These are phyloP conservation scores for Loxodonta africana DNA, from an alignment of 2,113 vertebrate species.

Conservation along the genomic window DNA sequence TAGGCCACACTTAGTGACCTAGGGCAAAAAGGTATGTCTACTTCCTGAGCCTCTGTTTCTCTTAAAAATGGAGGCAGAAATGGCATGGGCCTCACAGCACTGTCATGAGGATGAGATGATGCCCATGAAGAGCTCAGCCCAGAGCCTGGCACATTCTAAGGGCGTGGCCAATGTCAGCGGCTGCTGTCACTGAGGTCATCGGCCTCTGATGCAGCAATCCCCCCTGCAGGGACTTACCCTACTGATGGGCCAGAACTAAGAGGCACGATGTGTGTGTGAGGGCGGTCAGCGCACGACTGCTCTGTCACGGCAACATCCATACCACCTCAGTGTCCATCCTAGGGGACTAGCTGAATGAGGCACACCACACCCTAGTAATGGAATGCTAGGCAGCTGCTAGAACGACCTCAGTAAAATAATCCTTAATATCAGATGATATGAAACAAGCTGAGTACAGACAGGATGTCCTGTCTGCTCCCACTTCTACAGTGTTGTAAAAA, in stretches of 20 bases:
- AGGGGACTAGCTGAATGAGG: neutral
- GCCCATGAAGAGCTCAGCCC: accelerated
- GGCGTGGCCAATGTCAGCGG: neutral
- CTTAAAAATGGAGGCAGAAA: neutral
- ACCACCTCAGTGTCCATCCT: accelerated
- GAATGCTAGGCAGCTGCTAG: no score
- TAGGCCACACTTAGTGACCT: neutral
- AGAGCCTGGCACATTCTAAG: accelerated
- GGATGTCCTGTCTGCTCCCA: neutral
- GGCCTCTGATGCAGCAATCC: accelerated
- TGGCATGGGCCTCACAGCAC: accelerated
- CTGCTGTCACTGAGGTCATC: no score
- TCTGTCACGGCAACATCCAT: accelerated
- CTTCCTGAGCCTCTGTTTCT: neutral
- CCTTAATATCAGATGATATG: neutral
- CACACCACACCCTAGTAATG: accelerated
- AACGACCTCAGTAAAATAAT: neutral
- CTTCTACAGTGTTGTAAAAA: neutral
- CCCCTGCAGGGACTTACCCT: no score
- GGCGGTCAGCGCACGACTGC: neutral
- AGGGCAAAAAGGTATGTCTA: neutral
- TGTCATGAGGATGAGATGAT: neutral
- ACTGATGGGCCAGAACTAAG: accelerated
- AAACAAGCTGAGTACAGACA: neutral
- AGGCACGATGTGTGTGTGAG: neutral